Evolutionary conservation across 2,888 invertebrate species (phyloP), one percentile per base, ranked within the genome.

Genomic region (Alloscopus bannaensis): DNA sequence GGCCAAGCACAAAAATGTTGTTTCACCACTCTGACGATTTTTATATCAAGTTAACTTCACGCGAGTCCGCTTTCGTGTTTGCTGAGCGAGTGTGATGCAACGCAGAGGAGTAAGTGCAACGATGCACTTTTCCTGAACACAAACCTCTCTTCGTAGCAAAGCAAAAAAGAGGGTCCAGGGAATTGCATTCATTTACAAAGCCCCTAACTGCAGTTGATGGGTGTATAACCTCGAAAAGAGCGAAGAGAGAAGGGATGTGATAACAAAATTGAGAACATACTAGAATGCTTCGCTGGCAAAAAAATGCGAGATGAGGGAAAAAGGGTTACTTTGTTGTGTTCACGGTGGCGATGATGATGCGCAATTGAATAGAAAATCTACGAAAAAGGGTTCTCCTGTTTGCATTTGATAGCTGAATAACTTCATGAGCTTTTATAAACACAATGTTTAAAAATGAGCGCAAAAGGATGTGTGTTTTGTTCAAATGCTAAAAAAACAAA

Each of bases 211-310:
- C 6, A 36, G 36, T 36, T 36, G 6, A 8, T 36, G 6, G 36
- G 36, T 36, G 6, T 31, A 66, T 6, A 36, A 36, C 6, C 6
- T 36, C 6, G 8, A 18, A 26, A 16, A 57, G 29, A 28, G 55
- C 24, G 29, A 57, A 57, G 57, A 26, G 57, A 28, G 24, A 57
- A 57, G 57, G 28, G 52, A 52, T 31, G 60, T 76, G 75, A 76
- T 68, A 68, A 66, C 65, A 75, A 66, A 76, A 76, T 68, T 59
- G 55, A 60, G 75, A 60, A 60, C 59, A 36, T 13, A 36, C 6
- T 60, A 76, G 68, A 76, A 68, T 57, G 59, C 60, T 68, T 20
- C 24, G 45, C 66, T 65, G 28, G 31, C 36, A 36, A 64, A 50
- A 47, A 55, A 31, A 29, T 11, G 24, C 20, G 22, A 8, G 11